phyloP scores from a whole-genome alignment of 1,140 invertebrate genomes.

The Homarus americanus region DNA sequence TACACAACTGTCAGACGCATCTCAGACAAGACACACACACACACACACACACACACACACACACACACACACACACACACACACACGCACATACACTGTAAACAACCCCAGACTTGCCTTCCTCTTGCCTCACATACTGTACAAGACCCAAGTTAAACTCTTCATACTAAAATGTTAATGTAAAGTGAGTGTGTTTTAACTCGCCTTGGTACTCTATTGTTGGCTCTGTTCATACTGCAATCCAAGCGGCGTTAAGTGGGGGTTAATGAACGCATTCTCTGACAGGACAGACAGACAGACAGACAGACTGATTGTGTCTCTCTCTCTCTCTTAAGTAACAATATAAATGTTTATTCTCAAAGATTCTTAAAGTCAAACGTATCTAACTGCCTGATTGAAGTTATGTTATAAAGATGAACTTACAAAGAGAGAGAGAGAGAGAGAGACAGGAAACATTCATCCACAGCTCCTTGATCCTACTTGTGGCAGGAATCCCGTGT shows the following conservation, averaged over 20 bases:
- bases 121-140: not conserved
- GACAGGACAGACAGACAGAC: not conserved
- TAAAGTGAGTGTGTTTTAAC: too few relatives aligned
- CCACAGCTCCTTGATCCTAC: not conserved
- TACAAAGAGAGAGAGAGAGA: not conserved
- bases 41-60: slow-evolving; percentile 41
- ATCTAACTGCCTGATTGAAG: too few relatives aligned
- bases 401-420: too few relatives aligned
- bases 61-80: slow-evolving; percentile 41
- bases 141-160: too few relatives aligned
- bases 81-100: slow-evolving; percentile 18
- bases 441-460: not conserved
- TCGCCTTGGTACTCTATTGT: too few relatives aligned
- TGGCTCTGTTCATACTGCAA: not conserved
- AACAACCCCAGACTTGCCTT: not conserved
- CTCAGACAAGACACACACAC: not conserved
- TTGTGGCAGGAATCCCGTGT: not conserved
- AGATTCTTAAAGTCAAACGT: too few relatives aligned
- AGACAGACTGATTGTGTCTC: not conserved
- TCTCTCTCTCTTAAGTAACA: too few relatives aligned
- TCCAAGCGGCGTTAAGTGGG: not conserved
- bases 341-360: too few relatives aligned
- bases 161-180: too few relatives aligned
- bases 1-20: not conserved
- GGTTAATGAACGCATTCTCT: not conserved